Base-by-base conservation (phyloP, 2,113 vertebrate species). In the Coryphaenoides rupestris region DNA sequence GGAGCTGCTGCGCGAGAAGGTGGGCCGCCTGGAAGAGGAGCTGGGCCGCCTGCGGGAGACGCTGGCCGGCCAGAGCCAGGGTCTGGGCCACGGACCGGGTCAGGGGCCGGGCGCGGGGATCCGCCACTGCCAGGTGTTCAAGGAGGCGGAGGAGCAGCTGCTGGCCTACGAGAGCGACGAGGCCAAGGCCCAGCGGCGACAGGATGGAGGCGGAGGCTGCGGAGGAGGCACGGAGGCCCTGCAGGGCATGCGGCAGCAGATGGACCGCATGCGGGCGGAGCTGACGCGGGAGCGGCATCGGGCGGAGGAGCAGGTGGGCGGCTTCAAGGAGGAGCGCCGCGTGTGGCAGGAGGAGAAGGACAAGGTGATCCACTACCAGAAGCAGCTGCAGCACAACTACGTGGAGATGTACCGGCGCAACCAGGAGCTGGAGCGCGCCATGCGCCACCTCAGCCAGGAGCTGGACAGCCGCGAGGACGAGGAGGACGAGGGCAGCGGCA, bases 341-440 rank as follows among this genome's bases (percentile, higher is more conserved):
- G 92, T 94, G 14, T 98, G 97, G 97, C 96, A 96, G 76, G 93
- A 93, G 0, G 97, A 98, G 87, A 98, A 99, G 84, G 94, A 98
- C 83, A 94, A 96, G 66, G 97, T 98, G 26, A 96, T 99, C 80
- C 93, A 92, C 72, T 98, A 99, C 86, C 97, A 99, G 90, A 95
- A 96, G 72, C 95, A 98, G 84, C 91, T 99, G 85, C 97, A 99
- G 61, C 92, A 96, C 88, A 98, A 96, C 93, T 99, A 99, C 52
- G 91, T 98, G 80, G 94, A 95, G 88, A 99, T 98, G 96, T 98
- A 96, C 79, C 92, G 92, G 47, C 90, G 93, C 60, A 99, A 96
- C 88, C 90, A 93, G 4, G 93, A 96, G 75, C 90, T 98, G 7
- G 96, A 99, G 86, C 91, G 93, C 64, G 90, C 91, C 16, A 91